A percentile compares a stretch with the other conserved stretches of the same genome.
These are phyloP conservation scores for Brachirus orientalis DNA, from an alignment of 2,113 vertebrate genomes.

Conservation along the genomic window DNA sequence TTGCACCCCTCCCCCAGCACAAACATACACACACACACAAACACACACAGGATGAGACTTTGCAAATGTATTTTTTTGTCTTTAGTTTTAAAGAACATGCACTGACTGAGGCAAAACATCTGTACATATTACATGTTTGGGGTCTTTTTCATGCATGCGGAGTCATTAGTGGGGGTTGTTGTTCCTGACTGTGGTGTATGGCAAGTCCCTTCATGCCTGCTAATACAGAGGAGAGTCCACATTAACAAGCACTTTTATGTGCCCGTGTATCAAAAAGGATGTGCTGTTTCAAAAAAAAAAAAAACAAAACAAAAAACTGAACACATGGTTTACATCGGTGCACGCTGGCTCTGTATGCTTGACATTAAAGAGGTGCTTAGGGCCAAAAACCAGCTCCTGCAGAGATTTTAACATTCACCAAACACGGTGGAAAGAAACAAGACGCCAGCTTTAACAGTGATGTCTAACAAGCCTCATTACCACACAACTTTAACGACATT, in stretches of 20 bases:
- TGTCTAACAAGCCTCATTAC: neutral
- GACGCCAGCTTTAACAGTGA: neutral
- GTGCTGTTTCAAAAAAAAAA: neutral
- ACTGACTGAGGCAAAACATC: too few species aligned
- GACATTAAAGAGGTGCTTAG: constrained; percentile 6
- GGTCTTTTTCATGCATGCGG: neutral
- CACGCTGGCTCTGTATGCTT: constrained; percentile 15
- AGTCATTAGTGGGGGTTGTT: constrained; percentile 1
- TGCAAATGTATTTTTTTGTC: neutral
- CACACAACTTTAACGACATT: neutral
- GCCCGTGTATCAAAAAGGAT: constrained; percentile 22
- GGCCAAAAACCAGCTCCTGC: constrained; percentile 2
- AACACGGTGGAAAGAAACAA: neutral
- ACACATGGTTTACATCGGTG: constrained; percentile 36
- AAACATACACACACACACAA: constrained; percentile 29
- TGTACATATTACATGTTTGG: too few species aligned
- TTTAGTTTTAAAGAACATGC: neutral
- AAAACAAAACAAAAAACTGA: constrained; percentile 1
- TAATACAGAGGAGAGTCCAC: constrained; percentile 23
- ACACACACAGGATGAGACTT: constrained; percentile 11
- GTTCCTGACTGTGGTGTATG: too few species aligned
- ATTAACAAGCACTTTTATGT: constrained; percentile 36
- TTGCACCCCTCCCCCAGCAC: constrained; percentile 51
- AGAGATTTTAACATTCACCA: constrained; percentile 8
- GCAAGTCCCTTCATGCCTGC: too few species aligned